Base-by-base conservation (phyloP, 1,140 invertebrate genomes). In the Psilanteris sp. region DNA sequence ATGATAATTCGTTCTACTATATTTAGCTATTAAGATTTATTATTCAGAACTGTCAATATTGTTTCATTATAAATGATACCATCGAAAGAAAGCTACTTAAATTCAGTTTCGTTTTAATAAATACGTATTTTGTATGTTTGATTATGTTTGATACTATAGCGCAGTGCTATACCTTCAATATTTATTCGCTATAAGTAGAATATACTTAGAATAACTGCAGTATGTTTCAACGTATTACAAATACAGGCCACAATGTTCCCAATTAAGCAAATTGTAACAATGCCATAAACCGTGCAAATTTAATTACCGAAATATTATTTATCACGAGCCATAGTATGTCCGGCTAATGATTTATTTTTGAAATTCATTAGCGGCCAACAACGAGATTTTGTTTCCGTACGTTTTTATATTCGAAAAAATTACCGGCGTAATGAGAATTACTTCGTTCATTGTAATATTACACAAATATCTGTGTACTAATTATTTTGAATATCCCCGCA, bases 391-490 rank as follows among this genome's bases (percentile, higher is more conserved):
- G 26, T 59, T 24, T 9, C 7, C 8, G 15, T 3, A 0, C 7
- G 26, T 4, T 26, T 41, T 20, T 5, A 20, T 20, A 3, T n/a
- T n/a, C n/a, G n/a, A n/a, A n/a, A n/a, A n/a, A n/a, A n/a, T n/a
- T n/a, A n/a, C n/a, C n/a, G n/a, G n/a, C n/a, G n/a, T n/a, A n/a
- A n/a, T n/a, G n/a, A n/a, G n/a, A n/a, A n/a, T n/a, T n/a, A n/a
- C n/a, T n/a, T n/a, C n/a, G n/a, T 20, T 20, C 18, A 20, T 20
- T 20, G 20, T 27, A 24, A 36, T 4, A 6, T 62, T 22, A 46
- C 14, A 62, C 50, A 48, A 62, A 50, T 62, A 62, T 39, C 43
- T 50, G 44, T 44, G n/a, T n/a, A 41, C 37, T 52, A 31, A 36
- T 66, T 54, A 54, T 44, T 52, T 48, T 52, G 8, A 32, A n/a